A percentile compares a stretch with the other conserved stretches of the same genome.
Conservation (phyloP, 2,888 invertebrate genomes). For the Adelphocoris suturalis region DNA sequence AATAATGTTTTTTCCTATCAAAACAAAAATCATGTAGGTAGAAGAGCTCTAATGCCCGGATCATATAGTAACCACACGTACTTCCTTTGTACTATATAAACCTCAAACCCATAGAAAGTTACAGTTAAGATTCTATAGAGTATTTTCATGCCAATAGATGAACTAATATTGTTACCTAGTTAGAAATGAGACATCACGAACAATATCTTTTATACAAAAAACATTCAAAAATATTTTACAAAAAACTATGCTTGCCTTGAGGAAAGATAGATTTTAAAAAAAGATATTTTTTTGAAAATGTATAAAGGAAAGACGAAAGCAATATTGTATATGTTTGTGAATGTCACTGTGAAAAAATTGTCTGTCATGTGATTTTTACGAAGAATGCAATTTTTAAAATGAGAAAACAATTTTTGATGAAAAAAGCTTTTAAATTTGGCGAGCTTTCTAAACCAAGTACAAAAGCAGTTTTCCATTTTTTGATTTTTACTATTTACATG, state of each 20-base stretch:
- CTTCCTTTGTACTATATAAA: constrained; percentile 62
- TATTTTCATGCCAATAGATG: constrained; percentile 75
- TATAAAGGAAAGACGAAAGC: constrained; percentile 75
- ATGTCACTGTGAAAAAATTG: constrained; percentile 71
- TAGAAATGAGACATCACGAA: constrained; percentile 74
- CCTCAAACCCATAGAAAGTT: constrained; percentile 68
- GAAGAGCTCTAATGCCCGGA: constrained; percentile 53
- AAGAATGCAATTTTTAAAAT: constrained; percentile 50
- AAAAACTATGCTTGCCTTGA: constrained; percentile 76
- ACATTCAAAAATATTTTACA: constrained; percentile 74
- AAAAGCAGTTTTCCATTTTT: constrained; percentile 65
- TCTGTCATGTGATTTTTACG: constrained; percentile 61
- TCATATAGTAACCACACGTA: constrained; percentile 39
- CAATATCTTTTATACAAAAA: constrained; percentile 76
- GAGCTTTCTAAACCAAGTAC: constrained; percentile 74
- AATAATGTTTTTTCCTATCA: neutral
- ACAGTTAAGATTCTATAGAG: constrained; percentile 72
- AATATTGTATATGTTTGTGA: constrained; percentile 74
- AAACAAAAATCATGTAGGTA: constrained; percentile 3
- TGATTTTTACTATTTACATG: neutral
- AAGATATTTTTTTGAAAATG: constrained; percentile 74
- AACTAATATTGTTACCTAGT: constrained; percentile 74
- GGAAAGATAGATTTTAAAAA: constrained; percentile 75
- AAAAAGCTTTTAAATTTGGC: constrained; percentile 71
- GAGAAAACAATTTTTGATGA: constrained; percentile 51